Percentiles rank a stretch among this genome's conserved stretches.
These are phyloP conservation scores for Eciton burchellii DNA, from an alignment of 1,140 invertebrate genomes.

Conservation along the genomic window DNA sequence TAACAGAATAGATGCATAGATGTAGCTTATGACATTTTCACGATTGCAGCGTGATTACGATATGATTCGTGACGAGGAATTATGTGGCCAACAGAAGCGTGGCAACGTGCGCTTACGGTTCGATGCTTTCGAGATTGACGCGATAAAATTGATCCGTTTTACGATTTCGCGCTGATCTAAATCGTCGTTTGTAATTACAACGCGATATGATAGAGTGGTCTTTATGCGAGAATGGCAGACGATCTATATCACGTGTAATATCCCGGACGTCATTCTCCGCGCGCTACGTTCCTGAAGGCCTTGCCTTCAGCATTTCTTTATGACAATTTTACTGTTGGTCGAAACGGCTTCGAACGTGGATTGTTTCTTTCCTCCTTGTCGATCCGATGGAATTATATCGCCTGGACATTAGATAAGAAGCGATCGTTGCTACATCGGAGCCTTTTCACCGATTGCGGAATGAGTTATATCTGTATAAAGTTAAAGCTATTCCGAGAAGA, in stretches of 20 bases:
- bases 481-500: not conserved
- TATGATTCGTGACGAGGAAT: not conserved
- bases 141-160: slow-evolving; percentile 48
- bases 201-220: not conserved
- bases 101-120: slow-evolving; percentile 3
- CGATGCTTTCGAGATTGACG: slow-evolving; percentile 23
- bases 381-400: not conserved
- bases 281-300: not conserved
- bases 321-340: not conserved
- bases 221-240: not conserved
- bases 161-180: slow-evolving; percentile 28
- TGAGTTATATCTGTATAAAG: slow-evolving; percentile 13
- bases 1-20: not conserved
- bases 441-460: slow-evolving; percentile 29
- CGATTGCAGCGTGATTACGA: not conserved
- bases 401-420: slow-evolving; percentile 30
- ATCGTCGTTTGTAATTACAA: slow-evolving; percentile 28
- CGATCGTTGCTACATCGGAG: slow-evolving; percentile 19
- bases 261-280: not conserved
- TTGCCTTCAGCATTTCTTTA: not conserved
- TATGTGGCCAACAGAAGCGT: not conserved
- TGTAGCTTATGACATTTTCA: not conserved
- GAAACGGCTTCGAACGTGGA: not conserved
- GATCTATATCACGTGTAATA: slow-evolving; percentile 1
- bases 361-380: slow-evolving; percentile 27